phyloP scores from a whole-genome alignment of 2,888 invertebrate species.

The Ceratothoa steindachneri region DNA sequence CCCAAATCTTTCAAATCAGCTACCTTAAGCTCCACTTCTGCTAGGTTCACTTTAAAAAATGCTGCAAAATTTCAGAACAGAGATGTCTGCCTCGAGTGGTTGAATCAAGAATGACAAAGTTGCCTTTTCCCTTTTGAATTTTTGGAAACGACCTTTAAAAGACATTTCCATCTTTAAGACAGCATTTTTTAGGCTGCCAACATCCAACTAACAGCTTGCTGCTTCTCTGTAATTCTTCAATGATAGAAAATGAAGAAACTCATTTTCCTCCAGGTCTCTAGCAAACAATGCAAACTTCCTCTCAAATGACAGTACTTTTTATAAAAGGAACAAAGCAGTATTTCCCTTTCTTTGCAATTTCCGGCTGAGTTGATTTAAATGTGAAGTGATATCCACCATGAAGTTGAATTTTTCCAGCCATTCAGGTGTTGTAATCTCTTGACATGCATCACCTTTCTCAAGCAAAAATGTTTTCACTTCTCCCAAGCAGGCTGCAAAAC shows the following conservation, averaged over 20 bases:
- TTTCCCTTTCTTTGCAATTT: constrained; percentile 50
- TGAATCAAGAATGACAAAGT: constrained; percentile 7
- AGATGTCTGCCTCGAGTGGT: constrained; percentile 15
- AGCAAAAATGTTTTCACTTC: constrained; percentile 38
- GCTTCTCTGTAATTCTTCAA: constrained; percentile 13
- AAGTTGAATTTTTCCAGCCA: constrained; percentile 47
- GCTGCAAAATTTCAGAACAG: constrained; percentile 5
- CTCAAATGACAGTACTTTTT: constrained; percentile 39
- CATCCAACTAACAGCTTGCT: not conserved
- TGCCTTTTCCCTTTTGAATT: constrained; percentile 16
- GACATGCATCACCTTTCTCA: constrained; percentile 11
- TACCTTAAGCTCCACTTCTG: constrained; percentile 5
- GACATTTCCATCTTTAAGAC: not conserved
- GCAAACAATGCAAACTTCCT: constrained; percentile 29
- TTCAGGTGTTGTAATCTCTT: constrained; percentile 48
- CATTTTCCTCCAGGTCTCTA: not conserved
- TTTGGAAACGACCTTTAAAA: constrained; percentile 19
- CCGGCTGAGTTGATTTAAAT: constrained; percentile 49
- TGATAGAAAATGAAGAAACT: constrained; percentile 3
- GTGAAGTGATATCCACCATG: constrained; percentile 18
- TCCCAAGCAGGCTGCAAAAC: constrained; percentile 47
- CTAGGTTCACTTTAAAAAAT: constrained; percentile 15
- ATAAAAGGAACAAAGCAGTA: constrained; percentile 14
- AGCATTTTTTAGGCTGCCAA: constrained; percentile 1
- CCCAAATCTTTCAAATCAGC: constrained; percentile 11